Percentiles rank a stretch among this genome's conserved stretches.
Evolutionary conservation across 2,113 vertebrate genomes (phyloP).

Genomic region (Ploceus nigricollis): DNA sequence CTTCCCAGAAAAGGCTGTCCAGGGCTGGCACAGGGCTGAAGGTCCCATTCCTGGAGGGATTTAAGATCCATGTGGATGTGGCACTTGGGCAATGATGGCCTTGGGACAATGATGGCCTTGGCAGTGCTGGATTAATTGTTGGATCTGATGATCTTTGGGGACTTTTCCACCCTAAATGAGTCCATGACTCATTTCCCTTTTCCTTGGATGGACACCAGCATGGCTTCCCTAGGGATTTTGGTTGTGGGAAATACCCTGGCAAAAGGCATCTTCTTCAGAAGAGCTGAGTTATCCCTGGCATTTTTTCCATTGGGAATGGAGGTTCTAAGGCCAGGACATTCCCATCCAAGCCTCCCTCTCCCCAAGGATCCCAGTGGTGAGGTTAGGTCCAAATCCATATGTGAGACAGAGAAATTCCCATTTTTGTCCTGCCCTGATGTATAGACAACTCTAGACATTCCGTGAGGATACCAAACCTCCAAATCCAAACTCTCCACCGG

Average conservation of each 20-base stretch:
- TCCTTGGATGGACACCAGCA: not conserved
- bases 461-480: not conserved
- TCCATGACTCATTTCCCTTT: not conserved
- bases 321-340: not conserved
- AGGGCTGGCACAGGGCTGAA: not conserved
- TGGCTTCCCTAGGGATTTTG: not conserved
- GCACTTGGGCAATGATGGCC: fast-evolving
- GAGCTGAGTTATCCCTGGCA: not conserved
- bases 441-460: fast-evolving
- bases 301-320: not conserved
- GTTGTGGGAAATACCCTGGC: not conserved
- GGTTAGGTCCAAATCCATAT: not conserved
- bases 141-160: fast-evolving
- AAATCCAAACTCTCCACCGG: not conserved
- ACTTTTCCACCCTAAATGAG: not conserved
- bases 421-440: not conserved
- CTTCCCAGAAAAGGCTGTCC: not conserved
- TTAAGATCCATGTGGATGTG: not conserved
- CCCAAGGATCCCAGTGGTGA: not conserved
- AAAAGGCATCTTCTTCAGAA: not conserved
- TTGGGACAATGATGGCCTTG: fast-evolving
- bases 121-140: too few species aligned
- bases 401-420: not conserved
- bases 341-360: not conserved
- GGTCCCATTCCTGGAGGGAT: not conserved